Percentiles rank a stretch among this genome's conserved stretches.
These are phyloP conservation scores for Leptinotarsa peninsularis DNA, from an alignment of 2,888 invertebrate genomes.

Conservation along the genomic window DNA sequence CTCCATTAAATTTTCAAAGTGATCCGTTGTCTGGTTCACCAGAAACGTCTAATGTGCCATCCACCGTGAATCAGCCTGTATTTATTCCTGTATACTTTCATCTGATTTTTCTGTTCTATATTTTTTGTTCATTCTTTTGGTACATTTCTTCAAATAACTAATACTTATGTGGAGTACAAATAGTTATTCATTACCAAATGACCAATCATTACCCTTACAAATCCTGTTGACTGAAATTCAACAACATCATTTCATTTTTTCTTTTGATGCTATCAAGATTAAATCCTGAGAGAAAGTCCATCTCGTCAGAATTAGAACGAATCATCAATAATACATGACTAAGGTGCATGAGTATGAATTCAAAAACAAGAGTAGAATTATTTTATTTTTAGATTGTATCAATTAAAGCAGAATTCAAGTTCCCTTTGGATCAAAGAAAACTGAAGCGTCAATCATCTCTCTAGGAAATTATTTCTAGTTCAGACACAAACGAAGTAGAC, in stretches of 20 bases:
- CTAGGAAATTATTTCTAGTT: constrained; percentile 32
- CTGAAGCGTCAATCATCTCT: constrained; percentile 38
- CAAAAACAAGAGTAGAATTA: constrained; percentile 48
- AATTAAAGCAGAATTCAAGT: constrained; percentile 58
- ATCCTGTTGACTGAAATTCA: neutral
- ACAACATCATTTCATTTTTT: neutral
- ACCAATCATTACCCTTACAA: too few species aligned
- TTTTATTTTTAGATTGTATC: constrained; percentile 51
- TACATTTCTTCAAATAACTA: too few species aligned
- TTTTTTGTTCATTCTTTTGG: too few species aligned
- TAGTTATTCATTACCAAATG: too few species aligned
- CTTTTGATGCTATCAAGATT: neutral
- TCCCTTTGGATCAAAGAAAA: constrained; percentile 56
- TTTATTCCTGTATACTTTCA: too few species aligned
- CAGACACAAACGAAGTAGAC: constrained; percentile 17
- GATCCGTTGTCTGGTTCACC: too few species aligned
- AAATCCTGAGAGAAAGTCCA: constrained; percentile 22
- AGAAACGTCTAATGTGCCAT: too few species aligned
- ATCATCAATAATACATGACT: constrained; percentile 52
- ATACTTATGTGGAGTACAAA: too few species aligned
- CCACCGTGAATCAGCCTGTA: too few species aligned
- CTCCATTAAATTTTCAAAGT: too few species aligned
- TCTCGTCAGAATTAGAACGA: constrained; percentile 40
- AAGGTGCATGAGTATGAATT: constrained; percentile 45
- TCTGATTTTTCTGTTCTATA: too few species aligned